Percentiles rank a stretch among this genome's conserved stretches.
These are phyloP conservation scores for Maccullochella peelii DNA, from an alignment of 2,113 vertebrate genomes.

Conservation along the genomic window DNA sequence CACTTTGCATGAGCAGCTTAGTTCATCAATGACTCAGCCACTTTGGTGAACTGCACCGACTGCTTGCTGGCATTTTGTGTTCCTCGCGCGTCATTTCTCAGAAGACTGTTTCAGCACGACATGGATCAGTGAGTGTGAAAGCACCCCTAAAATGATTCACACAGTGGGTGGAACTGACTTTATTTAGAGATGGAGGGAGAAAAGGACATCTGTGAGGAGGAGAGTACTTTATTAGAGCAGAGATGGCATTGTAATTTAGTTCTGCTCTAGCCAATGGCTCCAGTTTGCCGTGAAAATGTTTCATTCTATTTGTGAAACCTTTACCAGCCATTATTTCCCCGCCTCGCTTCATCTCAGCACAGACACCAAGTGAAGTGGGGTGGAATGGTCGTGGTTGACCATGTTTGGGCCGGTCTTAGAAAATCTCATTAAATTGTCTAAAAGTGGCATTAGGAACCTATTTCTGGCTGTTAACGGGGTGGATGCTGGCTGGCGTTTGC, in stretches of 20 bases:
- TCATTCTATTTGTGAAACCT: conserved; percentile 47
- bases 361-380: conserved; percentile 17
- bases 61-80: conserved; percentile 42
- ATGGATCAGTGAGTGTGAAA: conserved; percentile 67
- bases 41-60: conserved; percentile 37
- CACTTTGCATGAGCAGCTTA: conserved; percentile 22
- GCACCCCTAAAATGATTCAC: conserved; percentile 53
- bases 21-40: conserved; percentile 37
- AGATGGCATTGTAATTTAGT: conserved; percentile 44
- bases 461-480: conserved; percentile 31
- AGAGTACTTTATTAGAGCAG: conserved; percentile 35
- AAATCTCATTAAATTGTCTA: conserved; percentile 54
- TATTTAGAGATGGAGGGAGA: conserved; percentile 38
- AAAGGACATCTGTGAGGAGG: conserved; percentile 46
- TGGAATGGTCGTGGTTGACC: no score
- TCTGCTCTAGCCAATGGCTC: conserved; percentile 6
- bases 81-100: conserved; percentile 51
- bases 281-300: conserved; percentile 26
- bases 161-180: conserved; percentile 58
- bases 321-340: conserved; percentile 25
- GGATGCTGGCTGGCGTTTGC: conserved; percentile 7
- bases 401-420: conserved; percentile 14
- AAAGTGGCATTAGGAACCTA: conserved; percentile 26
- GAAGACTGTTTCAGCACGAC: conserved; percentile 47
- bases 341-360: conserved; percentile 16